A percentile compares a stretch with the other conserved stretches of the same genome.
These are phyloP conservation scores for Xiphophorus hellerii DNA, from an alignment of 2,113 vertebrate genomes.

Conservation along the genomic window DNA sequence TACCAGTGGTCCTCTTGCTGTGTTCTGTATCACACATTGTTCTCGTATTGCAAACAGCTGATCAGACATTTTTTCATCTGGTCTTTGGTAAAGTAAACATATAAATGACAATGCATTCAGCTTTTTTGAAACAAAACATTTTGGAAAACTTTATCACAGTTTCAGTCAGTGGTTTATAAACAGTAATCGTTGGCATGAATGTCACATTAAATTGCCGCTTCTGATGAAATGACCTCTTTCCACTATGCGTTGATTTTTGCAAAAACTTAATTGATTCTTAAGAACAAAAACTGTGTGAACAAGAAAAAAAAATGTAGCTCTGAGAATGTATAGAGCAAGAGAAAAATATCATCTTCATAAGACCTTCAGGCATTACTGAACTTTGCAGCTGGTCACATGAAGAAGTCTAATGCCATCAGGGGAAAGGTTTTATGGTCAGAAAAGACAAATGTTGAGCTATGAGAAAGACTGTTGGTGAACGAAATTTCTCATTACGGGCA, in stretches of 20 bases:
- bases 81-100: not conserved
- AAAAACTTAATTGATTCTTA: not conserved
- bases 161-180: not conserved
- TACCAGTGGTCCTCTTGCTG: not conserved
- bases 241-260: not conserved
- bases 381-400: not conserved
- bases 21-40: not conserved
- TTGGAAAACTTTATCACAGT: no score
- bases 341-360: not conserved
- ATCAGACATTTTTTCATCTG: not conserved
- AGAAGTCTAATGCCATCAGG: not conserved
- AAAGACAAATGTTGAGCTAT: not conserved
- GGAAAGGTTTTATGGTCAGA: not conserved
- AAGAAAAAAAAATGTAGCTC: not conserved
- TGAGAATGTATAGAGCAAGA: not conserved
- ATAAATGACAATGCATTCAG: no score
- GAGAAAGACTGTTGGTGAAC: no score
- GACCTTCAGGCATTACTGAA: not conserved
- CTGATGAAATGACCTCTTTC: not conserved
- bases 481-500: no score
- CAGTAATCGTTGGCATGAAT: not conserved
- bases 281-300: not conserved
- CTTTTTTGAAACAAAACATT: no score
- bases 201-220: not conserved
- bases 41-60: conserved; percentile 16